These are phyloP conservation scores for Sus cebifrons DNA, from an alignment of 2,797 vertebrate genomes.

Conservation along the genomic window DNA sequence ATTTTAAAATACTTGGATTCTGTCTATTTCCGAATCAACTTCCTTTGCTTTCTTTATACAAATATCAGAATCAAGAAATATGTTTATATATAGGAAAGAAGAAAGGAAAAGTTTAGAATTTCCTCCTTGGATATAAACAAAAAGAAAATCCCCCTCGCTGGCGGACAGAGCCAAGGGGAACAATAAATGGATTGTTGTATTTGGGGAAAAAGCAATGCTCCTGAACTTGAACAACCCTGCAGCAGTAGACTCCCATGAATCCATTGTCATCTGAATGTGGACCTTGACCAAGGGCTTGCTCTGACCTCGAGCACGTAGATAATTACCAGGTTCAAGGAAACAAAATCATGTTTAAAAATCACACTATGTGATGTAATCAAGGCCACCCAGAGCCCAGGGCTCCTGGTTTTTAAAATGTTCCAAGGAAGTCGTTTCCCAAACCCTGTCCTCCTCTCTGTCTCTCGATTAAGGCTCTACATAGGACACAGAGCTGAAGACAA, in stretches of 20 bases:
- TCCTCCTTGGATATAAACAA: conserved; percentile 78
- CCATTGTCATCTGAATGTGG: not conserved
- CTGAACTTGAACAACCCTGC: conserved; percentile 43
- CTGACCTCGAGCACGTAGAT: not conserved
- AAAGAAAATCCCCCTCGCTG: conserved; percentile 68
- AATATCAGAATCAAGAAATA: conserved; percentile 75
- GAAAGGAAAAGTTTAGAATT: conserved; percentile 77
- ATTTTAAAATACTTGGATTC: conserved; percentile 78
- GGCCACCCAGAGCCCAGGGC: not conserved
- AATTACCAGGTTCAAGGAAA: not conserved
- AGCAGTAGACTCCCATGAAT: not conserved
- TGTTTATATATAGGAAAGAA: conserved; percentile 73
- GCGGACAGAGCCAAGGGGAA: conserved; percentile 17
- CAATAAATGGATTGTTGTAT: conserved; percentile 53
- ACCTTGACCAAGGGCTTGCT: not conserved
- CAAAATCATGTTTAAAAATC: conserved; percentile 21
- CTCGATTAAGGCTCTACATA: not conserved
- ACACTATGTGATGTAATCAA: not conserved
- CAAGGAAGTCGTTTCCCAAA: not conserved
- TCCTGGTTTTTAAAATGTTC: not conserved
- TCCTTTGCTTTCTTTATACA: conserved; percentile 76
- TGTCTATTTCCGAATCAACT: conserved; percentile 66
- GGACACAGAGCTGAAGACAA: not conserved
- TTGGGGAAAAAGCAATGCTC: not conserved
- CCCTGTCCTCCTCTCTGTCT: not conserved